phyloP scores from a whole-genome alignment of 2,888 invertebrate species.

The Oscheius sp. region DNA sequence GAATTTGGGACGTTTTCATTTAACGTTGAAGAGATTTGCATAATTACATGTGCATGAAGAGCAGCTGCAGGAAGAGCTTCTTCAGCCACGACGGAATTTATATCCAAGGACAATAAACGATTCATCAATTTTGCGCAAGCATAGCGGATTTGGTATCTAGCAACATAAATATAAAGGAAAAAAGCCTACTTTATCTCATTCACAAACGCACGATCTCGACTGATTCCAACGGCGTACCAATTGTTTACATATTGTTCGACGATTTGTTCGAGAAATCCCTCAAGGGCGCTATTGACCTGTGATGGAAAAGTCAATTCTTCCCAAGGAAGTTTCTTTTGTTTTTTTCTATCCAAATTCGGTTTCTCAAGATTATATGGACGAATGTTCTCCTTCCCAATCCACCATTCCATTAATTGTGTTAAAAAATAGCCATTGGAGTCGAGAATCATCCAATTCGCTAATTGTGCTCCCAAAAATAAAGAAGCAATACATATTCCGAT shows the following conservation, averaged over 20 bases:
- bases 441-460: conserved; percentile 22
- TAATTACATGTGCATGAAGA: conserved; percentile 46
- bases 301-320: conserved; percentile 30
- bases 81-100: conserved; percentile 48
- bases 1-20: conserved; percentile 37
- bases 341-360: conserved; percentile 10
- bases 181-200: conserved; percentile 57
- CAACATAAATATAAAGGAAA: too few relatives aligned
- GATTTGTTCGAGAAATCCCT: conserved; percentile 58
- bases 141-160: conserved; percentile 63
- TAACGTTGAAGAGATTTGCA: conserved; percentile 4
- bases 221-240: conserved; percentile 63
- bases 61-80: conserved; percentile 55
- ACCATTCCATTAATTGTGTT: conserved; percentile 8
- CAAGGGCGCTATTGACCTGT: conserved; percentile 57
- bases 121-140: conserved; percentile 50
- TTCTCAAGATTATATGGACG: not conserved
- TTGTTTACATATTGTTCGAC: conserved; percentile 62
- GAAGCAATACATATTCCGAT: conserved; percentile 31
- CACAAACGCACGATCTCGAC: conserved; percentile 62
- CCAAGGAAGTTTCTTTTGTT: conserved; percentile 44
- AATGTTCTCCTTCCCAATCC: conserved; percentile 8
- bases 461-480: conserved; percentile 20
- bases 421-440: conserved; percentile 22
- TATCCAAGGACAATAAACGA: conserved; percentile 47